Evolutionary conservation across 2,113 vertebrate genomes (phyloP), one percentile per base, ranked within the genome.

Genomic region (Hydrolagus affinis): DNA sequence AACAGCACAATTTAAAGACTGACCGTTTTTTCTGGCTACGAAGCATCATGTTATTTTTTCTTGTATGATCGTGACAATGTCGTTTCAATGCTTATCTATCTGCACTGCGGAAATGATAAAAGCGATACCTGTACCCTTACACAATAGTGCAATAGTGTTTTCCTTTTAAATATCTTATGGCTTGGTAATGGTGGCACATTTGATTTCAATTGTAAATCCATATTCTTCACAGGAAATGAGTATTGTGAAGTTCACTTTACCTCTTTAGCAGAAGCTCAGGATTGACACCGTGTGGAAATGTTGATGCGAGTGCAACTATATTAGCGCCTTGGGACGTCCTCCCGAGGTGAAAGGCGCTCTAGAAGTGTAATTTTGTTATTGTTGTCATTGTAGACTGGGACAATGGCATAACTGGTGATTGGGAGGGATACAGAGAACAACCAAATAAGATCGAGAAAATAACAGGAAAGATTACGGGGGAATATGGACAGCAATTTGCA

Each of bases 1-100:
- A 83, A 66, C 78, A 66, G 78, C 62, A 83, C 62, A 66, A 32
- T 83, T 14, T 12, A 68, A 83, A 83, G 11, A 15, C 14, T 66
- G 62, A 7, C 25, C 10, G 23, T 83, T 83, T n/a, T 17, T 68
- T 83, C 62, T 32, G 62, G 30, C 28, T 66, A 83, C 30, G 66
- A n/a, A 66, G 78, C 25, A 78, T n/a, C 0, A 59, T 78, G 59
- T 78, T 44, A 44, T 1, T 72, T 70, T 78, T 80, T 30, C 11
- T 30, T 64, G 21, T 11, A 62, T 60, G n/a, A n/a, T 23, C 21
- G 60, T 9, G 57, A 78, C 11, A n/a, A 23, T 78, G 32, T 75
- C 23, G 57, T 78, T 62, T 62, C 9, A 70, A 19, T 78, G 76
- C 17, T 59, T 60, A 9, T 1, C n/a, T 11, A 10, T 12, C 11